Evolutionary conservation across 2,797 vertebrate species (phyloP), one percentile per base, ranked within the genome.

Genomic region (Coilia nasus): DNA sequence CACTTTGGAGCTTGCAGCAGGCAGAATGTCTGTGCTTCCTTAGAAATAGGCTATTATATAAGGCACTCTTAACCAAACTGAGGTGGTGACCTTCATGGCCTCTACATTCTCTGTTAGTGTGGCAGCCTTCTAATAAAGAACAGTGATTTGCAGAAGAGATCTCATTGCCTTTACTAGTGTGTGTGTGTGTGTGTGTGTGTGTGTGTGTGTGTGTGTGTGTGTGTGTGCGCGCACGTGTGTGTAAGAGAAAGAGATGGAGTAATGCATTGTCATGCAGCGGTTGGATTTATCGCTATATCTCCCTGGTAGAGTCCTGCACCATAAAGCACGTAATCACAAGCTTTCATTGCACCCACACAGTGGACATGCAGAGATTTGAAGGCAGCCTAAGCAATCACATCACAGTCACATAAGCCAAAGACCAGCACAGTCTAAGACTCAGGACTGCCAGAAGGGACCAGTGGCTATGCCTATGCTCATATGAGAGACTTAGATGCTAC

Each of bases 101-200:
- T 62, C 60, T 62, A 23, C 25, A 14, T 28, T 71, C 64, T 71
- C 64, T 31, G 25, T 6, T 71, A 31, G 64, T 25, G 23, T 71
- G 64, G 64, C 64, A 31, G 64, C 28, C 64, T 31, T 28, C 25
- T 71, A 71, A 71, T 71, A 71, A 71, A 71, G 64, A 71, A 28
- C 2, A 31, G 25, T 71, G 64, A 71, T 71, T 71, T 14, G 12
- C 25, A 15, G 25, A 71, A 71, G 12, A 71, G 64, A 71, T 4
- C 60, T 11, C n/a, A 62, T 62, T 62, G 60, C 50, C 44, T 44
- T 12, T 82, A 47, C 41, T 21, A n/a, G 84, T 56, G 47, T 86
- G 81, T 31, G 67, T 25, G 56, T 54, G 75, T 50, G 28, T 88
- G 80, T 84, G 85, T 84, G 89, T 86, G 82, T 89, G 85, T 84